These are phyloP conservation scores for Hemichromis elongatus DNA, from an alignment of 2,113 vertebrate species.

Conservation along the genomic window DNA sequence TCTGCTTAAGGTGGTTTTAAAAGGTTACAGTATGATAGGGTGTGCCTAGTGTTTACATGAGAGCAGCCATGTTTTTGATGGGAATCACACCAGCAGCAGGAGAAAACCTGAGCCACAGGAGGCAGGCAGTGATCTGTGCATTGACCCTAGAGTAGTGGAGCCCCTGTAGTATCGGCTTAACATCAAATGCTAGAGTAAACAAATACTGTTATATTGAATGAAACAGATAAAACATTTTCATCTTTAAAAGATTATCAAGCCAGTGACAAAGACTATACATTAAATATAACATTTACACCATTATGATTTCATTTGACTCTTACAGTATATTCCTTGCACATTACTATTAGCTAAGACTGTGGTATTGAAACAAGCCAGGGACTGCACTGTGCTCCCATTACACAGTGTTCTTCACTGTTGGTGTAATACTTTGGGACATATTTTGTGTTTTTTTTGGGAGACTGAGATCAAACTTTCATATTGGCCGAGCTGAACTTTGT, in stretches of 20 bases:
- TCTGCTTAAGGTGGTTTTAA: neutral
- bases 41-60: neutral
- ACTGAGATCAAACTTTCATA: neutral
- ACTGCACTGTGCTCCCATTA: neutral
- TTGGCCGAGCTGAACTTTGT: constrained; percentile 2
- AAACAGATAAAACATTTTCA: neutral
- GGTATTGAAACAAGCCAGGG: neutral
- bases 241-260: neutral
- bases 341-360: neutral
- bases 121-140: neutral
- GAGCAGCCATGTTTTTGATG: neutral
- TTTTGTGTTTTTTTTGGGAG: neutral
- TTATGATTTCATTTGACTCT: neutral
- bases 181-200: neutral
- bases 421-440: neutral
- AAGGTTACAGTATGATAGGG: neutral
- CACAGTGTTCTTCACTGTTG: neutral
- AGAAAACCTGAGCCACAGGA: neutral
- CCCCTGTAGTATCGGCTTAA: neutral
- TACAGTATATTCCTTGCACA: neutral
- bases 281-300: neutral
- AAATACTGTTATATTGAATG: neutral
- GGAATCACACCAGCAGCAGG: neutral
- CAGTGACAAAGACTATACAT: neutral
- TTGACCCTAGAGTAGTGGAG: neutral